These are phyloP conservation scores for Thyatira batis DNA, from an alignment of 2,888 invertebrate genomes.

Conservation along the genomic window DNA sequence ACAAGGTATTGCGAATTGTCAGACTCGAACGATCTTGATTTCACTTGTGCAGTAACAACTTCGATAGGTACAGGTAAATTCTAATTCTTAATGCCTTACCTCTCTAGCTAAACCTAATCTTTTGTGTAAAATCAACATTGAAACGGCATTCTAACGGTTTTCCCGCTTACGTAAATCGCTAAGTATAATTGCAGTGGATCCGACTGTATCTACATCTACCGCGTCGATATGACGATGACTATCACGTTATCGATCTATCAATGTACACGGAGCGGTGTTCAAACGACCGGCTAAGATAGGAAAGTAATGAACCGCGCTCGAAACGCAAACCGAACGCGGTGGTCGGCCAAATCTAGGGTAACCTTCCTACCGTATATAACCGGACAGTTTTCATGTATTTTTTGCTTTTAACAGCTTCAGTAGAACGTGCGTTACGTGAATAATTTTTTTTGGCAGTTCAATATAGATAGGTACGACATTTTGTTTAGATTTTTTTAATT, in stretches of 20 bases:
- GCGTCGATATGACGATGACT: conserved; percentile 19
- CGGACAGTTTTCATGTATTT: background rate
- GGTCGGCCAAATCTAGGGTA: too few species aligned
- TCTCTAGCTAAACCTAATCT: background rate
- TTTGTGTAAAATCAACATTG: background rate
- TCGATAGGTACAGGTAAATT: background rate
- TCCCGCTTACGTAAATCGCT: background rate
- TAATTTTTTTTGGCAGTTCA: too few species aligned
- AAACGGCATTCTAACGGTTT: background rate
- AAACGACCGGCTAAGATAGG: conserved; percentile 30
- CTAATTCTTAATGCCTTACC: background rate
- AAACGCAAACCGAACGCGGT: conserved; percentile 4
- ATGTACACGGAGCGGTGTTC: conserved; percentile 19
- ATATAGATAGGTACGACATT: too few species aligned
- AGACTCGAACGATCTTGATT: too few species aligned
- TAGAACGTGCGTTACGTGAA: too few species aligned
- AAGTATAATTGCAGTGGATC: background rate
- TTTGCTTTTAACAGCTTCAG: too few species aligned
- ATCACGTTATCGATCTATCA: conserved; percentile 37
- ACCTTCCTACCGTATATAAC: background rate
- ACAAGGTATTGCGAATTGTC: too few species aligned
- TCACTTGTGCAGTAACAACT: too few species aligned
- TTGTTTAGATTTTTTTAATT: conserved; percentile 32
- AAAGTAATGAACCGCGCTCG: conserved; percentile 40
- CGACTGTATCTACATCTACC: background rate